phyloP scores from a whole-genome alignment of 1,140 invertebrate genomes.

The Drosophila parvula region DNA sequence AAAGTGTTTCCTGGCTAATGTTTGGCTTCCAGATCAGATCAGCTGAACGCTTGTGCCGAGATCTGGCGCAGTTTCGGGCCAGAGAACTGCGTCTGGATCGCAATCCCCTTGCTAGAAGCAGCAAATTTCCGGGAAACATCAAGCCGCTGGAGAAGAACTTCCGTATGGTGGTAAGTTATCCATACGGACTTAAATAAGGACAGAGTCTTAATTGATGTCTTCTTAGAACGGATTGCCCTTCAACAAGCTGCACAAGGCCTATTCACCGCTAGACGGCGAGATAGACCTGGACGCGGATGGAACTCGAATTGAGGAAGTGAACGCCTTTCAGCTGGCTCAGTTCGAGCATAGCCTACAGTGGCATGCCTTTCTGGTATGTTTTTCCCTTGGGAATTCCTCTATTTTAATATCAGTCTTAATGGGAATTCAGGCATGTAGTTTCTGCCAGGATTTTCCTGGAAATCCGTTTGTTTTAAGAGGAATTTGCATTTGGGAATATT shows the following conservation, averaged over 20 bases:
- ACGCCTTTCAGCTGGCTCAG: constrained; percentile 31
- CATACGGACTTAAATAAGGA: neutral
- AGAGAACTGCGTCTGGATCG: constrained; percentile 57
- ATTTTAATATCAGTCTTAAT: neutral
- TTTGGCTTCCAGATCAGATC: constrained; percentile 43
- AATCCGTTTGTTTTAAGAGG: neutral
- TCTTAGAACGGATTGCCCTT: constrained; percentile 63
- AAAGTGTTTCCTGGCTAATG: neutral
- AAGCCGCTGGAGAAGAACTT: constrained; percentile 61
- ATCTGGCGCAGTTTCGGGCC: constrained; percentile 53
- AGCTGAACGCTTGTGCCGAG: constrained; percentile 39
- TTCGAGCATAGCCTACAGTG: constrained; percentile 62
- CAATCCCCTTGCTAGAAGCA: constrained; percentile 60
- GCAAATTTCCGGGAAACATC: constrained; percentile 58
- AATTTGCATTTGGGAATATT: neutral
- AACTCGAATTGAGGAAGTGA: constrained; percentile 54
- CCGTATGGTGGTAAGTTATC: constrained; percentile 53
- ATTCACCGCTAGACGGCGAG: constrained; percentile 63
- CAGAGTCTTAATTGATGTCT: neutral
- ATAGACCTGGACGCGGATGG: constrained; percentile 63
- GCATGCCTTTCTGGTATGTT: constrained; percentile 72
- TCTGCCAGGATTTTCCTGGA: neutral
- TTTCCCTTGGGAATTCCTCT: neutral
- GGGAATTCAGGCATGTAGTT: too few relatives aligned
- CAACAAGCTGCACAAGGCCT: constrained; percentile 58